phyloP scores from a whole-genome alignment of 2,797 vertebrate species.

The Meda fulgida region DNA sequence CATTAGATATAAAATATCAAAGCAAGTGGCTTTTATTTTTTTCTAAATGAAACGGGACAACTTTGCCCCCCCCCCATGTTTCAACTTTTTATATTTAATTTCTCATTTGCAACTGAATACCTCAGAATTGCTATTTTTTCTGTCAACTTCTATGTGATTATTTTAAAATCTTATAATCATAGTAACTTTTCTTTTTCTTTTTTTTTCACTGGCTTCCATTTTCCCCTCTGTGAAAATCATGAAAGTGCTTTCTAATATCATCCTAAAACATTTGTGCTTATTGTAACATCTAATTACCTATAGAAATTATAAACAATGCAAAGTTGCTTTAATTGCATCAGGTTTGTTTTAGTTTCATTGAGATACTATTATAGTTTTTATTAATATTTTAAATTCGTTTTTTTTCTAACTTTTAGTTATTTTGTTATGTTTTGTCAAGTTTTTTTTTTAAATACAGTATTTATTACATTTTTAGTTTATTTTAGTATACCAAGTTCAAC shows the following conservation, averaged over 20 bases:
- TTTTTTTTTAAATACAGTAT: not conserved
- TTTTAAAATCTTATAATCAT: not conserved
- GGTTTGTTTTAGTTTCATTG: not conserved
- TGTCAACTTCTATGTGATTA: not conserved
- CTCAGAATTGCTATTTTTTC: not conserved
- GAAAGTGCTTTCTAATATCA: slow-evolving; percentile 6
- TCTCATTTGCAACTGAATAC: not conserved
- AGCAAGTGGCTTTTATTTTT: not conserved
- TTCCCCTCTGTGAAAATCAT: not conserved
- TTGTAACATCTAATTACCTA: not conserved
- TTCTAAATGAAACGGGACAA: no score
- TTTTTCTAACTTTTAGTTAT: not conserved
- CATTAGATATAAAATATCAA: not conserved
- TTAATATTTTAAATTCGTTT: not conserved
- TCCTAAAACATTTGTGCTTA: not conserved
- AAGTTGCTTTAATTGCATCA: slow-evolving; percentile 71
- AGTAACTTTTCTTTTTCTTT: not conserved
- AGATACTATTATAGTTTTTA: not conserved
- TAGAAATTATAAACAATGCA: slow-evolving; percentile 76
- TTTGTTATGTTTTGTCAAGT: not conserved
- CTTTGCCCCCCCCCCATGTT: not conserved
- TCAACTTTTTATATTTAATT: not conserved
- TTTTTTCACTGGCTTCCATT: not conserved
- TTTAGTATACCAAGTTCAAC: not conserved
- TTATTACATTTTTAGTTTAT: not conserved